Conservation (phyloP, 1,140 invertebrate genomes). For the Drusus annulatus region DNA sequence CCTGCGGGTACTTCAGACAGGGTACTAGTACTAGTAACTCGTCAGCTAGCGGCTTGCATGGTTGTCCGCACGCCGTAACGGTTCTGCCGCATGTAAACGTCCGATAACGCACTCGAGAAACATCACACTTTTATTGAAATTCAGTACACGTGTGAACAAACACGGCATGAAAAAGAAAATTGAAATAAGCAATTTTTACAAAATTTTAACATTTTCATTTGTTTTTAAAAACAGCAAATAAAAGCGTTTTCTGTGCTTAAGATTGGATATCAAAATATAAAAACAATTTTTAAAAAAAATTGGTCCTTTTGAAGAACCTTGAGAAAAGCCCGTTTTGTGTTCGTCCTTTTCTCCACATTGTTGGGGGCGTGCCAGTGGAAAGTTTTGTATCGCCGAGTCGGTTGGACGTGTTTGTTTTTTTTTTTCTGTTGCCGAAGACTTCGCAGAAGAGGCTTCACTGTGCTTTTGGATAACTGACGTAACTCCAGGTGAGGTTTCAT, state of each 20-base stretch:
- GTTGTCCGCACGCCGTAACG: neutral
- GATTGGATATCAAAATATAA: neutral
- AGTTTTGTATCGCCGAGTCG: constrained; percentile 1
- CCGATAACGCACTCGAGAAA: neutral
- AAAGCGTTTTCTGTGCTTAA: no score
- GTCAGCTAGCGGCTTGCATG: neutral
- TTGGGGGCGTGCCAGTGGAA: constrained; percentile 32
- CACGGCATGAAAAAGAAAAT: no score
- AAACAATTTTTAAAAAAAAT: neutral
- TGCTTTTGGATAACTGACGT: constrained; percentile 29
- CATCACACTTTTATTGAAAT: neutral
- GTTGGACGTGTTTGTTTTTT: neutral
- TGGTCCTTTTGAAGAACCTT: neutral
- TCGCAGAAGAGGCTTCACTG: neutral
- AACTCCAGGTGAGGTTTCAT: constrained; percentile 28
- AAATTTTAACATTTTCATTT: no score
- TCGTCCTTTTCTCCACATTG: neutral
- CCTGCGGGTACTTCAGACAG: no score
- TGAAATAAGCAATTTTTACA: no score
- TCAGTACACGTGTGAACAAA: neutral
- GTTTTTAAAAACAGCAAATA: neutral
- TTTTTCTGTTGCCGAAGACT: neutral
- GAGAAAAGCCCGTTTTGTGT: neutral
- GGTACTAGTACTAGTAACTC: neutral
- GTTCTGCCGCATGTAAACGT: neutral